Conservation (phyloP, 2,888 invertebrate genomes). For the Amiota communis region DNA sequence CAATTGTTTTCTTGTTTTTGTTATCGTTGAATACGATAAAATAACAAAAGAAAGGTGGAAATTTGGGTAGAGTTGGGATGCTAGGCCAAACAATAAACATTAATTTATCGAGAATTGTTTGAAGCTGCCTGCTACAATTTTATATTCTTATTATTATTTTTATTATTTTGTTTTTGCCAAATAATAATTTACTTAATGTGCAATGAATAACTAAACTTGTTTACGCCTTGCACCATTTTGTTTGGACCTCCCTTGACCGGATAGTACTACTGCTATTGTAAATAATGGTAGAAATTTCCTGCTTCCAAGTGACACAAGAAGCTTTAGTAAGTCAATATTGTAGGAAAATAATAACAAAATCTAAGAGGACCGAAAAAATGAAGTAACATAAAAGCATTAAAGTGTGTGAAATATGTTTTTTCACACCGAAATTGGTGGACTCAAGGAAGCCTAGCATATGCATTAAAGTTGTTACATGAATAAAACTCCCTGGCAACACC, state of each 20-base stretch:
- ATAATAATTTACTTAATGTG: slow-evolving; percentile 28
- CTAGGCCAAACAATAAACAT: slow-evolving; percentile 16
- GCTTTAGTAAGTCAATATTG: slow-evolving; percentile 1
- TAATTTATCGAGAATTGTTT: slow-evolving; percentile 14
- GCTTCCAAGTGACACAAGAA: neutral
- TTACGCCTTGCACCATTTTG: neutral
- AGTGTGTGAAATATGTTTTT: slow-evolving; percentile 1
- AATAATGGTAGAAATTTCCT: neutral
- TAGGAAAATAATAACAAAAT: neutral
- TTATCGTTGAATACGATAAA: too few relatives aligned
- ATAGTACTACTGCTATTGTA: too few relatives aligned
- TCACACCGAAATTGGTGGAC: neutral
- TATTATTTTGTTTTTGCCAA: neutral
- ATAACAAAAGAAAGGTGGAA: neutral
- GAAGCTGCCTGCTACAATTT: too few relatives aligned
- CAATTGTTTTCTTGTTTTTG: slow-evolving; percentile 3
- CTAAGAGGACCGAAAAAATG: too few relatives aligned
- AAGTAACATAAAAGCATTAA: neutral
- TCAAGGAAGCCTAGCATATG: slow-evolving; percentile 19
- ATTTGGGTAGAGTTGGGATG: neutral
- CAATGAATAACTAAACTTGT: slow-evolving; percentile 7
- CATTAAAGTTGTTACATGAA: neutral
- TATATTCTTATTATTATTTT: too few relatives aligned
- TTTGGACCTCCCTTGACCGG: neutral
- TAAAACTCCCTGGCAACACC: neutral